Conservation (phyloP, 2,888 invertebrate genomes). For the Heliconius erato region DNA sequence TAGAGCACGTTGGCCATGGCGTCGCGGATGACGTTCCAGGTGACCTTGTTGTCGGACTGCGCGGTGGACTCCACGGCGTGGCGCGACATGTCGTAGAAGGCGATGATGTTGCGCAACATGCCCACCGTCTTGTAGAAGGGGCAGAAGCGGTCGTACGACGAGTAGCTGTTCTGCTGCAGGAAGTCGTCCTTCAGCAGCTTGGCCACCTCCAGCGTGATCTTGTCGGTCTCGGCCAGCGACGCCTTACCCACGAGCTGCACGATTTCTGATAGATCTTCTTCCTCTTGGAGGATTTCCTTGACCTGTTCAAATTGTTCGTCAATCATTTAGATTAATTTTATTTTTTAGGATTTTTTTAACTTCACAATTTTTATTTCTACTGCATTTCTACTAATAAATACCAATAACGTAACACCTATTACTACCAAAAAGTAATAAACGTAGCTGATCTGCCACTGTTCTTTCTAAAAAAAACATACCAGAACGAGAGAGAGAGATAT, state of each 20-base stretch:
- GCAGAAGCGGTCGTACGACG: constrained; percentile 98
- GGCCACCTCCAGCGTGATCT: constrained; percentile 99
- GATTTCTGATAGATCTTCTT: constrained; percentile 99
- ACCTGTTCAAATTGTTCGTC: constrained; percentile 66
- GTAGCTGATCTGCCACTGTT: too few species aligned
- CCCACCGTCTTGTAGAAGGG: constrained; percentile 99
- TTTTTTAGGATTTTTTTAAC: too few species aligned
- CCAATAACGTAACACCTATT: too few species aligned
- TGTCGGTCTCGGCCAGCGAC: constrained; percentile 99
- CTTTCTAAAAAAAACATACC: too few species aligned
- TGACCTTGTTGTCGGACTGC: constrained; percentile 98
- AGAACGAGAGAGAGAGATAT: too few species aligned
- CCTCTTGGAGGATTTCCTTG: constrained; percentile 98
- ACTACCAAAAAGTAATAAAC: too few species aligned
- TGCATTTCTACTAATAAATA: too few species aligned
- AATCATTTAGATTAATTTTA: too few species aligned
- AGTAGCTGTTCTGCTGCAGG: constrained; percentile 99
- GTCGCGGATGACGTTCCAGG: constrained; percentile 99
- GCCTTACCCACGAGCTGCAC: constrained; percentile 99
- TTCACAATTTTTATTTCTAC: too few species aligned
- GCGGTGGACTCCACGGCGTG: constrained; percentile 99
- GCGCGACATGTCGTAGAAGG: constrained; percentile 99
- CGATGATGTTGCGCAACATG: constrained; percentile 99
- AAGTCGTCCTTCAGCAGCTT: constrained; percentile 99
- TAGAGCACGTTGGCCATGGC: constrained; percentile 98